Conservation (phyloP, 2,113 vertebrate genomes). For the Nycticorax nycticorax region DNA sequence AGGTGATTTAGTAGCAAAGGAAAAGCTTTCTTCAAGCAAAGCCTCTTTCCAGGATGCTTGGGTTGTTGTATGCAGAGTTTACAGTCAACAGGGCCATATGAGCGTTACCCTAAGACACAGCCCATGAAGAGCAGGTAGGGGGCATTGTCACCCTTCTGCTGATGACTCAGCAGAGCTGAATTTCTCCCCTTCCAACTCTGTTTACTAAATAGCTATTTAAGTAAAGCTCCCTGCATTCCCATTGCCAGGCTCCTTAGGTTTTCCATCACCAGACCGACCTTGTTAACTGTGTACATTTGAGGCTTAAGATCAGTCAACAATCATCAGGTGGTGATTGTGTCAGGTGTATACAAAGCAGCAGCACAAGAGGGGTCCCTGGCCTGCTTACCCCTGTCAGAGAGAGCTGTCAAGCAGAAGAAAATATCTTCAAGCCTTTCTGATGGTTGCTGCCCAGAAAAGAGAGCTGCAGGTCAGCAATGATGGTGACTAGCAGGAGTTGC, state of each 20-base stretch:
- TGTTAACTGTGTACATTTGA: not conserved
- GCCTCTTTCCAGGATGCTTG: not conserved
- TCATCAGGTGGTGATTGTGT: not conserved
- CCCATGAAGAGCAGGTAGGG: not conserved
- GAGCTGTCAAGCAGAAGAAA: not conserved
- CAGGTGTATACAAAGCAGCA: not conserved
- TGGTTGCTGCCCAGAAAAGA: not conserved
- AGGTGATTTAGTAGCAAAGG: not conserved
- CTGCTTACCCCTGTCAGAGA: not conserved
- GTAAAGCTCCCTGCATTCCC: not conserved
- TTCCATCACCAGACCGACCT: not conserved
- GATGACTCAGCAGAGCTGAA: not conserved
- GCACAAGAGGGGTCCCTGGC: not conserved
- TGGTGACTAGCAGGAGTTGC: not conserved
- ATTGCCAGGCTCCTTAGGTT: not conserved
- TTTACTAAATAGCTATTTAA: not conserved
- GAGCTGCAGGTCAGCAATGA: not conserved
- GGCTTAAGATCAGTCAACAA: not conserved
- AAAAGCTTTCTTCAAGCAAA: not conserved
- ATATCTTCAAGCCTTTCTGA: not conserved
- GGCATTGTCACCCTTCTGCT: slow-evolving; percentile 28
- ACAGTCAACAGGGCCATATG: not conserved
- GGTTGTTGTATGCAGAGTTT: not conserved
- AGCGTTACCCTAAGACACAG: not conserved
- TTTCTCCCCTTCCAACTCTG: not conserved